Percentiles rank a stretch among this genome's conserved stretches.
Evolutionary conservation across 2,113 vertebrate genomes (phyloP).

Genomic region (Burhinus oedicnemus): DNA sequence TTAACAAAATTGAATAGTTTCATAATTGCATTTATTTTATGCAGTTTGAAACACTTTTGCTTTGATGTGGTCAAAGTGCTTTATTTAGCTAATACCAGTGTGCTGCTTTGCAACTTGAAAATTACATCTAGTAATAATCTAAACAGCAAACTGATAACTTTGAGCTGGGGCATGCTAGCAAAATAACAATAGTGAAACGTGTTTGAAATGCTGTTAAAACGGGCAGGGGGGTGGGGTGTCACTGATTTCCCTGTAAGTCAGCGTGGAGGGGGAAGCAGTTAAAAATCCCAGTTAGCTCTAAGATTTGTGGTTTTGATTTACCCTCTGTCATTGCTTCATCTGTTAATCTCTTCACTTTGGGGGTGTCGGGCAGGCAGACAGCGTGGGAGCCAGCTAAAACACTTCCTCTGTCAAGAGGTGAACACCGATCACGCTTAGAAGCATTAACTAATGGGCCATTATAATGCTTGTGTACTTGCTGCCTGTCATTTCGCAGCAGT

Average conservation of each 20-base stretch:
- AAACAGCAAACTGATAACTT: background rate
- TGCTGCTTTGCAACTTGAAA: background rate
- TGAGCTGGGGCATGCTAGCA: background rate
- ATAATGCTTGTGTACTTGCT: background rate
- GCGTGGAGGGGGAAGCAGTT: background rate
- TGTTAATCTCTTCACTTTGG: background rate
- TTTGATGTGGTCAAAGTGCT: slow-evolving; percentile 35
- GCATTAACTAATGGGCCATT: background rate
- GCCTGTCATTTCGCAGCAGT: background rate
- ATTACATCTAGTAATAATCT: slow-evolving; percentile 29
- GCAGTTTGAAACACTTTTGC: slow-evolving; percentile 23
- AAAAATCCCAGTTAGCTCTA: background rate
- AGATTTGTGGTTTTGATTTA: background rate
- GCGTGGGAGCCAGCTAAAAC: background rate
- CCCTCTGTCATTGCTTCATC: background rate
- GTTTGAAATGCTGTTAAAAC: background rate
- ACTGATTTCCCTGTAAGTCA: background rate
- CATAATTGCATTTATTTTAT: slow-evolving; percentile 33
- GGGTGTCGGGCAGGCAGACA: background rate
- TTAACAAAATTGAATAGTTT: slow-evolving; percentile 26
- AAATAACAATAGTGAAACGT: background rate
- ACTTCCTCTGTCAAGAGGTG: background rate
- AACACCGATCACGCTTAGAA: background rate
- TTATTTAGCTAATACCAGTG: background rate
- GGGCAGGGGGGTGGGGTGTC: background rate